Conservation (phyloP, 2,888 invertebrate genomes). For the Sarcophaga caerulescens region DNA sequence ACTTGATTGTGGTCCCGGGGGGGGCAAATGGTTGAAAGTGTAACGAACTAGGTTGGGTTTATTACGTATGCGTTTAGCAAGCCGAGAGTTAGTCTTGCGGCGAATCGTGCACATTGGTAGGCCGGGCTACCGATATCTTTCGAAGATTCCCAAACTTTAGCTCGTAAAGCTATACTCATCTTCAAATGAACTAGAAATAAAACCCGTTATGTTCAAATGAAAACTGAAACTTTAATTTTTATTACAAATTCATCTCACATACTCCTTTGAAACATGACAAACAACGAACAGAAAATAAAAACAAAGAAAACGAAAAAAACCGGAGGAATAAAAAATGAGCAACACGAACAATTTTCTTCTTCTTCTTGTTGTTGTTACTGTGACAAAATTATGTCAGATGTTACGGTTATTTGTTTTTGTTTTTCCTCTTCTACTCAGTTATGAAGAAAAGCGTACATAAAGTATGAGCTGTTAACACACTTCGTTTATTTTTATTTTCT, state of each 20-base stretch:
- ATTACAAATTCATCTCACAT: constrained; percentile 52
- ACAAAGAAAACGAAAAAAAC: background rate
- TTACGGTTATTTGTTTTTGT: background rate
- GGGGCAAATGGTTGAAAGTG: no score
- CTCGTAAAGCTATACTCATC: no score
- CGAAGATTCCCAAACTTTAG: no score
- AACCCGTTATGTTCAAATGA: background rate
- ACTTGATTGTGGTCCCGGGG: no score
- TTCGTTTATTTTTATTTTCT: constrained; percentile 40
- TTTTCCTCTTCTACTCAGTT: background rate
- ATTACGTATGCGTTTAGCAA: no score
- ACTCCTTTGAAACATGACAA: constrained; percentile 53
- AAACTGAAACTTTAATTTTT: constrained; percentile 38
- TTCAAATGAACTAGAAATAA: background rate
- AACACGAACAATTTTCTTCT: background rate
- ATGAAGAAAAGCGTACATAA: constrained; percentile 6
- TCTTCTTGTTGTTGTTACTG: background rate
- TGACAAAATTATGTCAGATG: constrained; percentile 47
- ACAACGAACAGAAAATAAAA: constrained; percentile 11
- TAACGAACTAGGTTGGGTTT: no score
- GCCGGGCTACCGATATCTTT: no score
- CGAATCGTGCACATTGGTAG: no score
- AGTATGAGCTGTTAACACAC: constrained; percentile 58
- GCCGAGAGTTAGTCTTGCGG: no score
- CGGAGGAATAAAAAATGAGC: background rate